Percentiles rank a stretch among this genome's conserved stretches.
phyloP scores from a whole-genome alignment of 2,888 invertebrate species.

The Aelia acuminata region DNA sequence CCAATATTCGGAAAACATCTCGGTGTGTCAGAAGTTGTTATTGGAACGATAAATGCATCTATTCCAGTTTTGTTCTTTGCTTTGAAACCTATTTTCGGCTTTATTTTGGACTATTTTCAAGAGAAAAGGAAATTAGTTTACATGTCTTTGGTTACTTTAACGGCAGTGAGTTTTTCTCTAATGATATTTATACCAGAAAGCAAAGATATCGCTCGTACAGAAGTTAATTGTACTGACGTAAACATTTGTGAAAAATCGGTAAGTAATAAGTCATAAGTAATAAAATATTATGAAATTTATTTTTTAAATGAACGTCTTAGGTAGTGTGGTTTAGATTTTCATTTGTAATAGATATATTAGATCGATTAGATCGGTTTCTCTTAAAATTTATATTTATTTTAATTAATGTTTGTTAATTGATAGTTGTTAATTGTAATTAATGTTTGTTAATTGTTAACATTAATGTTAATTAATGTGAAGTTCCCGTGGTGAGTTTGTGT shows the following conservation, averaged over 20 bases:
- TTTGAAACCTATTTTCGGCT: conserved; percentile 84
- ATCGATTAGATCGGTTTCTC: too few relatives aligned
- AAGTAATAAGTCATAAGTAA: background rate
- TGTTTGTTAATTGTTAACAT: too few relatives aligned
- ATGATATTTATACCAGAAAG: conserved; percentile 77
- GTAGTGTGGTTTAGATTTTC: too few relatives aligned
- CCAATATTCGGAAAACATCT: conserved; percentile 84
- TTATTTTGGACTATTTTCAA: conserved; percentile 81
- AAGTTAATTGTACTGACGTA: conserved; percentile 41
- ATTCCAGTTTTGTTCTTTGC: conserved; percentile 83
- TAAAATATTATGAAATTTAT: too few relatives aligned
- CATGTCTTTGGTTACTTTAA: conserved; percentile 76
- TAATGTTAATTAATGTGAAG: too few relatives aligned
- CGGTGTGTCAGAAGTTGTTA: conserved; percentile 81
- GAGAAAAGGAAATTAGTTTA: conserved; percentile 80
- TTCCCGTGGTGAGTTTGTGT: too few relatives aligned
- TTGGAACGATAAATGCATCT: conserved; percentile 83
- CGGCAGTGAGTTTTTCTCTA: conserved; percentile 79
- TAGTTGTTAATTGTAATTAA: too few relatives aligned
- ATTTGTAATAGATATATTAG: too few relatives aligned
- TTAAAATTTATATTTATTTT: too few relatives aligned
- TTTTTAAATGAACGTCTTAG: too few relatives aligned
- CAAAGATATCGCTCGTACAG: background rate
- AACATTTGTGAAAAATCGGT: conserved; percentile 56
- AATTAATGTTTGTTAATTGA: too few relatives aligned